A percentile compares a stretch with the other conserved stretches of the same genome.
Conservation (phyloP, 2,888 invertebrate genomes). For the Eueremaeus valkanovi region DNA sequence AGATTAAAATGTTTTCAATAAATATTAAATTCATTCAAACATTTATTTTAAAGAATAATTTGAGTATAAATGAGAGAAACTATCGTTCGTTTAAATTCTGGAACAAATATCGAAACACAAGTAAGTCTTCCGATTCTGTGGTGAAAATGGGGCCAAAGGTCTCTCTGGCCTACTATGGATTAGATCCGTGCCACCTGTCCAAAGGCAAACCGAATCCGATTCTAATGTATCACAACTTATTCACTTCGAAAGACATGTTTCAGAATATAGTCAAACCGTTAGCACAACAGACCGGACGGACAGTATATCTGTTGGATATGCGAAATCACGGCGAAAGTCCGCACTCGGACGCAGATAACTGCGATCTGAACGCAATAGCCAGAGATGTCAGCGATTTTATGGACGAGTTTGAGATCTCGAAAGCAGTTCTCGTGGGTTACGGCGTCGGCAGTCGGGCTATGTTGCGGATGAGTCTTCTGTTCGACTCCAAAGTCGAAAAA, state of each 20-base stretch:
- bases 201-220: neutral
- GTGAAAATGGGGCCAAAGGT: neutral
- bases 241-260: slow-evolving; percentile 29
- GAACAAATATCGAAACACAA: neutral
- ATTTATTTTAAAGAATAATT: no score
- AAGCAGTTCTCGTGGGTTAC: slow-evolving; percentile 24
- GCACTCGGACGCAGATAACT: neutral
- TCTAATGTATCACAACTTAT: slow-evolving; percentile 13
- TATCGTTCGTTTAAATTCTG: neutral
- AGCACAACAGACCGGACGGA: slow-evolving; percentile 6
- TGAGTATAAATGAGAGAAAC: no score
- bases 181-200: slow-evolving; percentile 9
- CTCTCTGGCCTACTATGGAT: slow-evolving; percentile 31
- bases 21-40: no score
- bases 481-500: slow-evolving; percentile 13
- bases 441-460: slow-evolving; percentile 33
- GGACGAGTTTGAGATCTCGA: slow-evolving; percentile 31
- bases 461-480: slow-evolving; percentile 21
- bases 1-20: no score
- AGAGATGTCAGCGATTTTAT: slow-evolving; percentile 33
- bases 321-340: slow-evolving; percentile 38
- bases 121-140: neutral
- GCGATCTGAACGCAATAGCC: neutral
- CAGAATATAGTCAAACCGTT: neutral
- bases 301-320: slow-evolving; percentile 33